Base-by-base conservation (phyloP, 2,888 invertebrate species). In the Liodrosophila aerea region DNA sequence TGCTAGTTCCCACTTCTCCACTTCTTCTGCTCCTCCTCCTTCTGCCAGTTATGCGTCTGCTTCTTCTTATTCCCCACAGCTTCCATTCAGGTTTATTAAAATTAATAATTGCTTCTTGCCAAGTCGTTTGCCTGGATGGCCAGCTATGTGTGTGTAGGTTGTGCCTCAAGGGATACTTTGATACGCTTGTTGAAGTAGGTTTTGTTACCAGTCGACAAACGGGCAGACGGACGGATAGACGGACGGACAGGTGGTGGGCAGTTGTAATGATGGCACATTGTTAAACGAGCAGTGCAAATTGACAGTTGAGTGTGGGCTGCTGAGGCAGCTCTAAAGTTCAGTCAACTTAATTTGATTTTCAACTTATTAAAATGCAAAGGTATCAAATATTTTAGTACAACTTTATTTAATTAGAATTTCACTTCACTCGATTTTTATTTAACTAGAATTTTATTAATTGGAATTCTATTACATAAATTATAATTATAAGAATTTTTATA, bases 61-160 rank as follows among this genome's bases (percentile, higher is more conserved):
- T 5, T 4, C 22, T 22, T 22, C 22, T n/a, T n/a, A 33, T 52
- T 44, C 30, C 29, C 41, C 36, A 31, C 4, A n/a, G 3, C 11
- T 18, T 36, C 27, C 40, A 49, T 62, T 52, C 60, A 63, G 72
- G 75, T 86, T 81, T 86, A 81, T 86, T 85, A 82, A 86, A 81
- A 81, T 81, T 81, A 86, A 81, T 81, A 86, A 86, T 77, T 85
- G 78, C 73, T 64, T 33, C 8, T 40, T 54, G 76, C 69, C 63
- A 69, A 59, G 75, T 60, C 62, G 45, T 74, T 64, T 59, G 74
- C 56, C 72, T 61, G 50, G 62, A 64, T 52, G 47, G 27, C 16
- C 16, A 7, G 12, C 18, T 13, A n/a, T 50, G 13, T 46, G 15
- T 31, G 8, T 44, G 51, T 63, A 37, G 70, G 47, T 11, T 45